phyloP scores from a whole-genome alignment of 2,797 vertebrate species.

The Tinamus major region DNA sequence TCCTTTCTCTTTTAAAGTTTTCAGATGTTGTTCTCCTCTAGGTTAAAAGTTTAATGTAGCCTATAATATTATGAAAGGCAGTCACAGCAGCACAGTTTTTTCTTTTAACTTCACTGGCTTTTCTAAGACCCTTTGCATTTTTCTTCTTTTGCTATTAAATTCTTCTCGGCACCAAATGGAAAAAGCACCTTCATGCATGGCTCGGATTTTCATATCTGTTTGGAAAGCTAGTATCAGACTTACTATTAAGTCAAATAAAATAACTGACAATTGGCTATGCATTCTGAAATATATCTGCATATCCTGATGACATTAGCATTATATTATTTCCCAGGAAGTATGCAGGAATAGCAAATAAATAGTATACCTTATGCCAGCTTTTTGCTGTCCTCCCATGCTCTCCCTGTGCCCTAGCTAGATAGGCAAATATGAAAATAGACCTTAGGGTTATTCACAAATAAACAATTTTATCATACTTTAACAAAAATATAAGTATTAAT shows the following conservation, averaged over 20 bases:
- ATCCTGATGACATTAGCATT: not conserved
- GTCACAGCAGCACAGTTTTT: conserved; percentile 2
- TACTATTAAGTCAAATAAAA: not conserved
- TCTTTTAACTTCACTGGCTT: conserved; percentile 34
- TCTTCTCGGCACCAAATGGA: conserved; percentile 2
- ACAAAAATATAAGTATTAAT: not conserved
- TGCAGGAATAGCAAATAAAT: not conserved
- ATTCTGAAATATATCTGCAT: not conserved
- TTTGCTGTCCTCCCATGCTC: not conserved
- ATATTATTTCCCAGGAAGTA: not conserved
- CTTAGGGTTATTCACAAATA: not conserved
- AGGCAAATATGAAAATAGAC: not conserved
- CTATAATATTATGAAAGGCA: conserved; percentile 41
- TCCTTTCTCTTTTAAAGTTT: conserved; percentile 44
- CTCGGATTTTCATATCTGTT: conserved; percentile 1
- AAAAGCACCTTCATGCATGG: not conserved
- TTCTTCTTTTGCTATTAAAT: not conserved
- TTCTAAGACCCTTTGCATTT: conserved; percentile 23
- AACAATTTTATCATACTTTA: not conserved
- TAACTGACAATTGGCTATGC: not conserved
- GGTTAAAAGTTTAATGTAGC: conserved; percentile 45
- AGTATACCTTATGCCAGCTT: not conserved
- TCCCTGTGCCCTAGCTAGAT: not conserved
- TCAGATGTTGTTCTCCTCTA: conserved; percentile 7
- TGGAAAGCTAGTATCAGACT: not conserved